phyloP scores from a whole-genome alignment of 2,113 vertebrate genomes.

The Silurus asotus region DNA sequence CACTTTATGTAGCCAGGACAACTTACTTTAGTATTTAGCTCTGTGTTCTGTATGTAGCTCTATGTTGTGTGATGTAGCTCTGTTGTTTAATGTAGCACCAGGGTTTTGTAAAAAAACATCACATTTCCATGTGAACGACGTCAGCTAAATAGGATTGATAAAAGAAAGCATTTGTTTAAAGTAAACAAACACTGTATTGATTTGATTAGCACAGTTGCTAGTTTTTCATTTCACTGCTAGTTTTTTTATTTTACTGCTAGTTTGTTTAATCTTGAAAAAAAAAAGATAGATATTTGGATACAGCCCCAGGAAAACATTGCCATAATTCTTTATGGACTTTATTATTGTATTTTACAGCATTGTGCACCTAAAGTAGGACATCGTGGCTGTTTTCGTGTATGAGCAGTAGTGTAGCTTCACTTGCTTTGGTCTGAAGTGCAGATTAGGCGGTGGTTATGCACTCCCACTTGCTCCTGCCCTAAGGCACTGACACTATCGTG shows the following conservation, averaged over 20 bases:
- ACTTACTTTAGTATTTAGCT: no score
- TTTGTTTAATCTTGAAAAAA: no score
- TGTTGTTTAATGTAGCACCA: no score
- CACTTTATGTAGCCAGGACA: no score
- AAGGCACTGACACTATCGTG: background rate
- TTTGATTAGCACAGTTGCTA: no score
- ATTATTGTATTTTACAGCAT: background rate
- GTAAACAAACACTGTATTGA: background rate
- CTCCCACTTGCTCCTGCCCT: background rate
- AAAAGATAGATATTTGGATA: background rate
- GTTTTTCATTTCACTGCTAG: no score
- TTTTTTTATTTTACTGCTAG: no score
- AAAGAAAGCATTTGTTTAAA: background rate
- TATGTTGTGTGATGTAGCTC: no score
- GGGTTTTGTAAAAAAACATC: no score
- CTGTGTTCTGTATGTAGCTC: no score
- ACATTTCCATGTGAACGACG: no score
- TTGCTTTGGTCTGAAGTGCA: background rate
- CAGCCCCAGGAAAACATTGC: background rate
- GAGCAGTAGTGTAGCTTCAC: background rate
- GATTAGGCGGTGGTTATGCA: background rate
- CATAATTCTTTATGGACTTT: background rate
- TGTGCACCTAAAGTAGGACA: background rate
- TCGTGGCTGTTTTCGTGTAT: background rate
- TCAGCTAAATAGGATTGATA: background rate